A percentile compares a stretch with the other conserved stretches of the same genome.
phyloP scores from a whole-genome alignment of 2,888 invertebrate genomes.

The Rhabditoides inermis region DNA sequence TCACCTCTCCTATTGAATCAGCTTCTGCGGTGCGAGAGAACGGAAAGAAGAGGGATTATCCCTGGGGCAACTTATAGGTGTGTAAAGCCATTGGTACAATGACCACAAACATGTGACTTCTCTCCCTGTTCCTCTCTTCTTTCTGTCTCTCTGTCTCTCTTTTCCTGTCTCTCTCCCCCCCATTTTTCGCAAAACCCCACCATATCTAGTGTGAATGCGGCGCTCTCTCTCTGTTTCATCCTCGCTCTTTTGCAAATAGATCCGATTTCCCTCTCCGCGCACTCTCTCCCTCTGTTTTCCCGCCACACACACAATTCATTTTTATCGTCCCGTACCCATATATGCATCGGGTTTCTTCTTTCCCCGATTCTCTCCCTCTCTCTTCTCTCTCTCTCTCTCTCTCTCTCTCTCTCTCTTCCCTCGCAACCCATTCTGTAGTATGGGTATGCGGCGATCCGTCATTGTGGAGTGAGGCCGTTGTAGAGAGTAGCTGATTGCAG shows the following conservation, averaged over 20 bases:
- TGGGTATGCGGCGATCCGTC: background rate
- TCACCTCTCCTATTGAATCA: constrained; percentile 3
- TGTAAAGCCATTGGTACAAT: background rate
- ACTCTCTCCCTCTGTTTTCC: constrained; percentile 1
- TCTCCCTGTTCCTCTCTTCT: constrained; percentile 3
- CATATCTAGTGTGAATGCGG: constrained; percentile 6
- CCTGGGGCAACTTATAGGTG: background rate
- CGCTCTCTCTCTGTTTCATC: constrained; percentile 1
- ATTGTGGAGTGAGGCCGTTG: background rate
- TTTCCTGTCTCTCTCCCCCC: background rate
- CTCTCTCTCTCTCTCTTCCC: too few relatives aligned
- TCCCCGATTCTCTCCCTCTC: constrained; percentile 4
- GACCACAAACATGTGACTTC: too few relatives aligned
- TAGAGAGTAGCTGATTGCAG: background rate
- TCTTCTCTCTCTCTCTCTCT: background rate
- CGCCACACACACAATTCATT: constrained; percentile 1
- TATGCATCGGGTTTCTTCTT: constrained; percentile 5
- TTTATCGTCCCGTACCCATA: background rate
- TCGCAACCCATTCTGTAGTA: background rate
- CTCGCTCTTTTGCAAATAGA: background rate
- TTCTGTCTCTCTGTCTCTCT: background rate
- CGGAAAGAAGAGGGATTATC: background rate
- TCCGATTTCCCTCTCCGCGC: constrained; percentile 1
- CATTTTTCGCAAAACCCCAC: background rate
- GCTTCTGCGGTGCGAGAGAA: background rate